Evolutionary conservation across 2,113 vertebrate species (phyloP), one percentile per base, ranked within the genome.

Genomic region (Chaetura pelagica): DNA sequence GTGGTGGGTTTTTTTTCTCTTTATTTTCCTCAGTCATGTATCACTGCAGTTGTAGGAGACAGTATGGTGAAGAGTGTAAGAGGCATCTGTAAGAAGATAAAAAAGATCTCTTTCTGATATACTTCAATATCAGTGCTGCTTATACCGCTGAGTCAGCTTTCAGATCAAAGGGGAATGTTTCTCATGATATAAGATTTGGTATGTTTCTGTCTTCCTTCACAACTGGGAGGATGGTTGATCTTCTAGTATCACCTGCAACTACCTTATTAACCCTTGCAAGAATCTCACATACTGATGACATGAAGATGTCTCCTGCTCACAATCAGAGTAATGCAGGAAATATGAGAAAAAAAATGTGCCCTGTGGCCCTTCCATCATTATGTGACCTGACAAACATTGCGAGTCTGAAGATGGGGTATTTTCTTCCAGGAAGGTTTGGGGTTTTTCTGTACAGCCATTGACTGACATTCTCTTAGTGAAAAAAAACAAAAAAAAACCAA

Each of bases 1-100:
- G 4, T 2, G 7, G 19, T 49, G 27, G 1, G 1, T 1, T 17
- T 38, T 34, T 27, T 38, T 27, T 6, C 7, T 66, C 13, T 63
- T 85, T 2, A 10, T 76, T 83, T 86, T 34, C 29, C 4, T 78
- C 14, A 44, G 12, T 21, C 35, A 14, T 18, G 2, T 35, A 71
- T 74, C 15, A 7, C 29, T 67, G 40, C 21, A n/a, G 16, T 49
- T 42, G 23, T 34, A 61, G 35, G 26, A 48, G 14, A 38, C 2
- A 0, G 32, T 76, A 80, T 4, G 4, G 5, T 44, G 68, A 91
- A 62, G 6, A 9, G 3, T 66, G 4, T 4, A 9, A 62, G 9
- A 15, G 57, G 6, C 0, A 5, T 24, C 22, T 79, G 8, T n/a
- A 57, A 85, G 27, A 66, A 0, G 2, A 4, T 42, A 22, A 13